A percentile compares a stretch with the other conserved stretches of the same genome.
Evolutionary conservation across 2,888 invertebrate species (phyloP).

Genomic region (Caenorhabditis afra): DNA sequence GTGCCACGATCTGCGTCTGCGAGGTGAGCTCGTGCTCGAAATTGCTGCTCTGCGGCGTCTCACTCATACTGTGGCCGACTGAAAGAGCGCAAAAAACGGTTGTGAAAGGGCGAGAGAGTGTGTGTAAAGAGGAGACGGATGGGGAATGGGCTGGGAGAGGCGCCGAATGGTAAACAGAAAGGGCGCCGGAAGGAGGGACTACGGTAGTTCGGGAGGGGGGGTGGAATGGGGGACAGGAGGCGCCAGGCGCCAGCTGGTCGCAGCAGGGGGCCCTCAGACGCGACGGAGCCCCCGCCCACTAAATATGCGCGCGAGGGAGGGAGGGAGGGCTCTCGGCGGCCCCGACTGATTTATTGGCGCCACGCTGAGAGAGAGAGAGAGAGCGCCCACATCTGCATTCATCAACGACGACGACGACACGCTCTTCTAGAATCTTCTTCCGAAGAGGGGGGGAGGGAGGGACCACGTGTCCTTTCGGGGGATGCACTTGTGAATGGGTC

Average conservation of each 20-base stretch:
- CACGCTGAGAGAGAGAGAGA: not conserved
- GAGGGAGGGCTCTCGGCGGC: not conserved
- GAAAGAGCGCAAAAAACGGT: not conserved
- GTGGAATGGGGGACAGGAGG: slow-evolving; percentile 15
- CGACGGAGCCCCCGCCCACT: slow-evolving; percentile 16
- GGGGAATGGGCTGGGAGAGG: not conserved
- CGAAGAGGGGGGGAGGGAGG: too few species aligned
- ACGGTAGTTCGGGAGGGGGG: slow-evolving; percentile 8
- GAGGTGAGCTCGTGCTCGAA: not conserved
- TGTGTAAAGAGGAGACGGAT: not conserved
- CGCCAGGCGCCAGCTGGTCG: slow-evolving; percentile 53
- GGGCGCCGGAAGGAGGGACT: not conserved
- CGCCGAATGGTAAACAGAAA: not conserved
- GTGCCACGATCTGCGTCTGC: not conserved
- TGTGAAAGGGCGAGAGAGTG: not conserved
- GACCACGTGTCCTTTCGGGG: too few species aligned
- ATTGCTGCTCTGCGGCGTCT: not conserved
- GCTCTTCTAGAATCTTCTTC: too few species aligned
- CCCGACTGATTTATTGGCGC: slow-evolving; percentile 41
- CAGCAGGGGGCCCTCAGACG: slow-evolving; percentile 30
- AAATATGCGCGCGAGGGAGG: slow-evolving; percentile 24
- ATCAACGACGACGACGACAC: too few species aligned
- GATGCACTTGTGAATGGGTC: not conserved
- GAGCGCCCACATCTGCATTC: not conserved
- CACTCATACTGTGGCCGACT: not conserved